Evolutionary conservation across 2,888 invertebrate genomes (phyloP), one percentile per base, ranked within the genome.

Genomic region (Frankliniella fusca): DNA sequence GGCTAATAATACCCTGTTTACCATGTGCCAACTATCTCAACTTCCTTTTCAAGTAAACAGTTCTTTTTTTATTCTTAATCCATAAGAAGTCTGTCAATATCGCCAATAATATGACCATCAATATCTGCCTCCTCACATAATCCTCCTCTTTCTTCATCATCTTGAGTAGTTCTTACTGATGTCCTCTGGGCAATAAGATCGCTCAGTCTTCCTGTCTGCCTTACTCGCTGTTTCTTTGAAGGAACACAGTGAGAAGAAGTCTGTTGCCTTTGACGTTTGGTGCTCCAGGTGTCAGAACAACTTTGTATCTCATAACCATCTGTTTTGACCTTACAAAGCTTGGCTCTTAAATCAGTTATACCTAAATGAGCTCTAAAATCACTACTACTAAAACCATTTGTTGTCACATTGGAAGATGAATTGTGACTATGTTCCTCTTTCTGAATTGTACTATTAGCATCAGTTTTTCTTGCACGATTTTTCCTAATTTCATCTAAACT

Each of bases 401-500:
- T 76, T 27, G 27, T 27, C 8, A 12, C 12, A 27, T 23, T 76
- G 12, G 27, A 23, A 10, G 23, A 12, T 8, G 9, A 7, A 76
- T 27, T 76, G 9, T 27, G 27, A 27, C 10, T n/a, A 76, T 3
- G 8, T 76, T 27, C 12, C 12, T 27, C 27, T 10, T 76, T 76
- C 10, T 23, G 12, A 1, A 8, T 11, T 12, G 12, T 27, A 76
- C 27, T 76, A 12, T 27, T 9, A 48, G 82, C 9, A 28, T 48
- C 61, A 50, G 54, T 3, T 83, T 81, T 61, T 83, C 81, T 65
- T 48, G 28, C 50, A 48, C 80, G 48, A 28, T 70, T 82, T 83
- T 85, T 85, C 81, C 90, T 86, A 15, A 90, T 91, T 85, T 91
- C 90, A n/a, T 90, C 90, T 10, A 91, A 86, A 0, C 89, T 89